Base-by-base conservation (phyloP, 92 coral and sea anemone species). In the Zoanthus gigantus region DNA sequence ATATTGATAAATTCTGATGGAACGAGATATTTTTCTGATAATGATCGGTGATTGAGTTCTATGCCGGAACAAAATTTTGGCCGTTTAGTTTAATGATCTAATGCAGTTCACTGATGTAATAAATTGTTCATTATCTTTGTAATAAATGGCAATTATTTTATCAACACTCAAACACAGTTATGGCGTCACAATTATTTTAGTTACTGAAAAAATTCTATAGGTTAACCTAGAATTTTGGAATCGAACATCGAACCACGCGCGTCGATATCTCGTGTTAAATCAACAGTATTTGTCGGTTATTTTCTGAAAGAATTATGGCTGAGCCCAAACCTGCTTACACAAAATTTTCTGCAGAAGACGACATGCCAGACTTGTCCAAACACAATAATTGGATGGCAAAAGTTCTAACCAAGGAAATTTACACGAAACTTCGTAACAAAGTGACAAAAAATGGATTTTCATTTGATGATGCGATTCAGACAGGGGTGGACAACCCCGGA, bases 341-440 rank as follows among this genome's bases (percentile, higher is more conserved):
- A 89, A 94, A 86, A 31, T 96, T 96, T 63, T 48, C 95, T 67
- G 86, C 98, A 1, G 96, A 94, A 23, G 95, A 94, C 4, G 96
- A 96, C 79, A 95, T 86, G 79, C 98, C 98, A 0, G 98, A 96
- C 75, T 79, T 96, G 32, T 93, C 98, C n/a, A 1, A 75, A 56
- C 98, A 96, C 83, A 96, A 96, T 77, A 96, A 95, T 89, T 92
- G 91, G 92, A 96, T 96, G 99, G 98, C 99, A 5, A 96, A 96
- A 84, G 93, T 88, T 18, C 91, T 96, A 9, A 95, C 99, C n/a
- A 90, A 95, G 74, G 99, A 96, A 29, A 90, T 96, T 11, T 96
- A 96, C 78, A 89, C 61, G 53, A 95, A 92, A 14, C 89, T 96
- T 69, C 86, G 98, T 18, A 94, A 93, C 87, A 93, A 93, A 78